phyloP scores from a whole-genome alignment of 2,888 invertebrate genomes.

The Antitype chi region DNA sequence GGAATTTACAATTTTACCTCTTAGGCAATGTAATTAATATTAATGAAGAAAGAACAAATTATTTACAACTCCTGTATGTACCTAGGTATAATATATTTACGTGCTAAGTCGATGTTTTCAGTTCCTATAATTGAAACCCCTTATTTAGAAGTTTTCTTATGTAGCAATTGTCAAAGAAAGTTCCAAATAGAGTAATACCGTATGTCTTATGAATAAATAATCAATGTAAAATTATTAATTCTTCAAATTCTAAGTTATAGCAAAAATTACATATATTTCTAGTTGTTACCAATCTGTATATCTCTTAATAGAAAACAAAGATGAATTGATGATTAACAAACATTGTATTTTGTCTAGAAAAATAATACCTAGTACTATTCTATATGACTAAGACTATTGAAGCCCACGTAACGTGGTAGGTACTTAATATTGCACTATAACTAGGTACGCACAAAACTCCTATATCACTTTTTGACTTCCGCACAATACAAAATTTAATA shows the following conservation, averaged over 20 bases:
- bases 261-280: background rate
- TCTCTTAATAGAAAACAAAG: background rate
- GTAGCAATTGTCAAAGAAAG: background rate
- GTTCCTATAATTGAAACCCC: background rate
- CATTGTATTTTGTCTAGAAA: too few relatives aligned
- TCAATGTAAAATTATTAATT: background rate
- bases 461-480: conserved; percentile 17
- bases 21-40: conserved; percentile 21
- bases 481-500: background rate
- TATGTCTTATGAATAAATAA: background rate
- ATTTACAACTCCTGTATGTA: conserved; percentile 26
- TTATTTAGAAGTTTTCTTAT: conserved; percentile 1
- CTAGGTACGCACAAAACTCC: conserved; percentile 32
- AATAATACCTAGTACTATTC: background rate
- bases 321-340: background rate
- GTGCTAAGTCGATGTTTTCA: background rate
- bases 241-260: background rate
- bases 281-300: conserved; percentile 7
- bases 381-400: background rate
- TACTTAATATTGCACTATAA: conserved; percentile 22
- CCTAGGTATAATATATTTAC: conserved; percentile 25
- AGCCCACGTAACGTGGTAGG: conserved; percentile 1
- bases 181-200: conserved; percentile 4
- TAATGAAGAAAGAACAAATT: conserved; percentile 24
- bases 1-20: conserved; percentile 45